phyloP scores from a whole-genome alignment of 2,888 invertebrate species.

The Brachycybe producta region DNA sequence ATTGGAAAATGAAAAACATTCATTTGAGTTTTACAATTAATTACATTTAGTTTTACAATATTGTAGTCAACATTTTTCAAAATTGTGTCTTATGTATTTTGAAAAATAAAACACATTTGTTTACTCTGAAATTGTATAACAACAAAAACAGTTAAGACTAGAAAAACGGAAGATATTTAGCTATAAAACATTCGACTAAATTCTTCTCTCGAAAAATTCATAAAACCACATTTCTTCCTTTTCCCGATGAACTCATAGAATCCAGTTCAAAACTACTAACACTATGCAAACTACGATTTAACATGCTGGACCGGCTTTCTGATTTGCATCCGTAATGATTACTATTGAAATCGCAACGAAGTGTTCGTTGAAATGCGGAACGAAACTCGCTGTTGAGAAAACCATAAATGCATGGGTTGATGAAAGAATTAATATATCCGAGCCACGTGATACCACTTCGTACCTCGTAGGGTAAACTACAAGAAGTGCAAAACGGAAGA shows the following conservation, averaged over 20 bases:
- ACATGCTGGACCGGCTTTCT: constrained; percentile 9
- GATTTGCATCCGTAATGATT: constrained; percentile 2
- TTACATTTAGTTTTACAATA: no score
- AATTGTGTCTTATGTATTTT: no score
- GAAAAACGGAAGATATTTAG: no score
- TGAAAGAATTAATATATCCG: constrained; percentile 26
- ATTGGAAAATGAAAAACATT: no score
- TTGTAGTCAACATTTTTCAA: no score
- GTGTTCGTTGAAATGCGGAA: constrained; percentile 22
- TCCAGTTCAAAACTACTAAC: constrained; percentile 20
- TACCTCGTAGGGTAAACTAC: constrained; percentile 22
- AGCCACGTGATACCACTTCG: constrained; percentile 27
- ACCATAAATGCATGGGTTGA: constrained; percentile 28
- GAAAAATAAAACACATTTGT: no score
- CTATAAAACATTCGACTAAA: no score
- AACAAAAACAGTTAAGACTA: no score
- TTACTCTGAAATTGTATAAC: no score
- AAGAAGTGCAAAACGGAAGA: constrained; percentile 61
- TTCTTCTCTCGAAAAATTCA: no score
- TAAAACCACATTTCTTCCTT: constrained; percentile 1
- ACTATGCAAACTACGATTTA: constrained; percentile 18
- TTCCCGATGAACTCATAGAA: constrained; percentile 15
- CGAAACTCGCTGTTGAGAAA: constrained; percentile 26
- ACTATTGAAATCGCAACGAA: constrained; percentile 17
- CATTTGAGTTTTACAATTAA: no score